Base-by-base conservation (phyloP, 2,113 vertebrate species). In the Micronisus gabar region DNA sequence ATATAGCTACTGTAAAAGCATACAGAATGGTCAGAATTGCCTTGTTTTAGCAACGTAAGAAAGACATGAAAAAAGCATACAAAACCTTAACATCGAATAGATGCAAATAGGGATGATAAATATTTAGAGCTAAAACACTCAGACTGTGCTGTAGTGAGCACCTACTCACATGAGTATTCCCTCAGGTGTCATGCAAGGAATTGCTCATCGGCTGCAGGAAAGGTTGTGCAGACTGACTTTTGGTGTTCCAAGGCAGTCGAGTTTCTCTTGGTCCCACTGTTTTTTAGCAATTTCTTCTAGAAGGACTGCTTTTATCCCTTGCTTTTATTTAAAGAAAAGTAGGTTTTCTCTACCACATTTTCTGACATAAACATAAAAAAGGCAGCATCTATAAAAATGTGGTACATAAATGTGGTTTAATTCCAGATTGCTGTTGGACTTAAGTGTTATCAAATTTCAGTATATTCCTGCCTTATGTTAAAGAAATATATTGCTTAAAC, bases 381-480 rank as follows among this genome's bases (percentile, higher is more conserved):
- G 61, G 61, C 82, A 96, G 36, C 76, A 93, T 97, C 83, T 92
- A 82, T 88, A 32, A 95, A 95, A 96, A 94, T 92, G 78, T 95
- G 90, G 73, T 94, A 30, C 84, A 90, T 95, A 92, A 74, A 89
- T 88, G 86, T 91, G 72, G 88, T 98, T 98, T 97, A 96, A 97
- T 98, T 98, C 95, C 93, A 98, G 76, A 93, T 97, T 97, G 96
- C 96, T 93, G 79, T 96, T 96, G 53, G 32, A 86, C 97, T 97
- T 97, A 97, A 97, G 93, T 93, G 92, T 95, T 95, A 97, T 98
- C 90, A 88, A 96, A 97, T 98, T 98, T 98, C 97, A 97, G 95
- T 95, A 79, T 97, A 97, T 97, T 98, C 97, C 95, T 98, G 97
- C 97, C 96, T 98, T 97, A 96, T 81, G 90, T 98, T 97, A 97